Evolutionary conservation across 2,888 invertebrate genomes (phyloP).

Genomic region (Drosophila cognata): DNA sequence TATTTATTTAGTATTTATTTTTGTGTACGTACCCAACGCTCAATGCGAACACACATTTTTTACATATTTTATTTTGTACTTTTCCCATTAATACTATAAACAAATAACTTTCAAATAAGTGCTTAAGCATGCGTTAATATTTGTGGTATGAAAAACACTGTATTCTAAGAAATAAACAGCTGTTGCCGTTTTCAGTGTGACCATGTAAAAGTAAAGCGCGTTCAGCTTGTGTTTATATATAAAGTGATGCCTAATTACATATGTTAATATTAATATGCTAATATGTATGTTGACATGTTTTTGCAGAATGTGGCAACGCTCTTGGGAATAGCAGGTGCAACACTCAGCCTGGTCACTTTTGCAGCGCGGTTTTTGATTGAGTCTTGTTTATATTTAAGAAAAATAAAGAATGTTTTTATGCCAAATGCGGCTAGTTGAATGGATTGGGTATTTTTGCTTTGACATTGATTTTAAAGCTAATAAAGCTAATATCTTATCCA

Average conservation of each 20-base stretch:
- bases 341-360: background rate
- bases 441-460: background rate
- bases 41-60: background rate
- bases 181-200: conserved; percentile 17
- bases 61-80: background rate
- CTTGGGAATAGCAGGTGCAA: background rate
- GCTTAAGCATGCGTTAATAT: background rate
- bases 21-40: background rate
- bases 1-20: background rate
- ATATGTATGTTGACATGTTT: background rate
- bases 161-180: conserved; percentile 4
- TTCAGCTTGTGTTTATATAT: background rate
- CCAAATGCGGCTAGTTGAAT: background rate
- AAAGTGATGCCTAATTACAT: background rate
- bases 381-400: background rate
- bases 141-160: background rate
- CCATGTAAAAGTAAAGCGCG: conserved; percentile 2
- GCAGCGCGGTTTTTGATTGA: background rate
- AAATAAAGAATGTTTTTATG: background rate
- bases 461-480: conserved; percentile 13
- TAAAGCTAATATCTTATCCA: background rate
- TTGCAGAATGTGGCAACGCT: conserved; percentile 13
- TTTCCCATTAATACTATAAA: background rate
- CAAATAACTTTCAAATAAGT: background rate
- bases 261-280: background rate